Evolutionary conservation across 2,113 vertebrate genomes (phyloP), one percentile per base, ranked within the genome.

Genomic region (Colistium nudipinnis): DNA sequence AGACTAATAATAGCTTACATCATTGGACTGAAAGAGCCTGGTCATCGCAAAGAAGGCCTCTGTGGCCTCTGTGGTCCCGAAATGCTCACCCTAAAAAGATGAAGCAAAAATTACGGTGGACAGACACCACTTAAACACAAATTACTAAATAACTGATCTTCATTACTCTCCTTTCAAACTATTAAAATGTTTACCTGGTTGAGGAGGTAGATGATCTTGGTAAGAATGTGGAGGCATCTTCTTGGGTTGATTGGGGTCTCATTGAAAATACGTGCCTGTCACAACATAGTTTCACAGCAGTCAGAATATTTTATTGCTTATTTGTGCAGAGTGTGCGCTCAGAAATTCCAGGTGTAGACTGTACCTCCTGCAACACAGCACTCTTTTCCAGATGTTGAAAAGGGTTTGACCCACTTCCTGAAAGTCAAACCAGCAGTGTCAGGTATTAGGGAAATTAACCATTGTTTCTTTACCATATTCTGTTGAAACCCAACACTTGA

Each of bases 31-130:
- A 82, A 99, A 99, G 66, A 99, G 93, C 16, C 97, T 93, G 47
- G 98, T 99, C 97, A 99, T 99, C 0, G 98, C 97, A 84, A 99
- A 99, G 82, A 99, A 99, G 20, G 98, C 97, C 87, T 98, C 97
- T 0, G 98, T 99, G 51, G 98, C 97, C 91, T 99, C 98, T 0
- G 92, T 94, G 70, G 97, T 99, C 89, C 98, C 97, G 20, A 99
- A 98, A 76, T 98, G 95, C 52, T 99, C 98, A 43, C 98, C 97
- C 98, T 99, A 44, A 16, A 68, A 3, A 52, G 0, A 44, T 0
- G 0, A 6, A 19, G 35, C 9, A 10, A 61, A 6, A n/a, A 11
- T 4, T 17, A 1, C n/a, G 3, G 3, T 17, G 0, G 0, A 41
- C 1, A 31, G 19, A 19, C 2, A 47, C 2, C 1, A 43, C 20